Evolutionary conservation across 1,140 invertebrate genomes (phyloP).

Genomic region (Pseudoatta argentina): DNA sequence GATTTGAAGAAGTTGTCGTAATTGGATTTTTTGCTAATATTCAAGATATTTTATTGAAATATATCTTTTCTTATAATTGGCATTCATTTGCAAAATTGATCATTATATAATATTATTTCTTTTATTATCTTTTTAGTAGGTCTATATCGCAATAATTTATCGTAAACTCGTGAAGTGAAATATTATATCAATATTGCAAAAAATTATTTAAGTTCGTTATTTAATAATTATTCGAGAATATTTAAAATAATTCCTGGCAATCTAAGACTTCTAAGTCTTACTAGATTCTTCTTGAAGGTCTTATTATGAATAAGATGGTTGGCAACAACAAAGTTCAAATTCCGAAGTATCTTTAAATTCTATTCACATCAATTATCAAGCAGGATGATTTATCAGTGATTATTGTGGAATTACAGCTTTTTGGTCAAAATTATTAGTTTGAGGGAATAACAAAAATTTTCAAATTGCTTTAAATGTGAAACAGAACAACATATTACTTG

Average conservation of each 20-base stretch:
- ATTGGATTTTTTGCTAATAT: background rate
- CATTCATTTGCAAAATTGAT: background rate
- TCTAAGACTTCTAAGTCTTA: background rate
- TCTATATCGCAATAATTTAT: background rate
- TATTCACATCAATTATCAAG: background rate
- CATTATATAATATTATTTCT: background rate
- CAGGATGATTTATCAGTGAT: constrained; percentile 11
- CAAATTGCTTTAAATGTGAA: background rate
- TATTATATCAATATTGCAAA: background rate
- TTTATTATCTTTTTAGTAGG: background rate
- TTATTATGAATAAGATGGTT: background rate
- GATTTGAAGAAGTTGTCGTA: background rate
- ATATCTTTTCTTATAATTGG: background rate
- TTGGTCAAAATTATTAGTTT: background rate
- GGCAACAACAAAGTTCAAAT: constrained; percentile 20
- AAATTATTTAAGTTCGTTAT: background rate
- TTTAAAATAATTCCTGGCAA: background rate
- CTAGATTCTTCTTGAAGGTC: background rate
- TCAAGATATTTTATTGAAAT: background rate
- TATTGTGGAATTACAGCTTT: background rate
- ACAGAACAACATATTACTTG: too few species aligned
- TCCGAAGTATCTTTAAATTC: constrained; percentile 2
- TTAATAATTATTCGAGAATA: constrained; percentile 6
- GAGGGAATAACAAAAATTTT: background rate
- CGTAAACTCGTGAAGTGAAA: background rate